Percentiles rank a stretch among this genome's conserved stretches.
Evolutionary conservation across 2,888 invertebrate genomes (phyloP).

Genomic region (Cyclophora albipunctata): DNA sequence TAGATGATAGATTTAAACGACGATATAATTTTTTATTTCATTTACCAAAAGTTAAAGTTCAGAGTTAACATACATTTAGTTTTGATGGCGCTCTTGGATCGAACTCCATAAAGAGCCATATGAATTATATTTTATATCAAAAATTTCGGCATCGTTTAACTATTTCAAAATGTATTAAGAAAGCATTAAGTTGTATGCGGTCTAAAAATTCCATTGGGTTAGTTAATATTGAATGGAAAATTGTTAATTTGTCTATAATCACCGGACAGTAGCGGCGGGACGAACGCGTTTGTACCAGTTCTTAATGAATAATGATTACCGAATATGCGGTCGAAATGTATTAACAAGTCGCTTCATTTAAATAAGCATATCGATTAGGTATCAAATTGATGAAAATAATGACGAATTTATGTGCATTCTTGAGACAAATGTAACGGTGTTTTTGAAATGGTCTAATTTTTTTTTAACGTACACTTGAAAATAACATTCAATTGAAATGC

Average conservation of each 20-base stretch:
- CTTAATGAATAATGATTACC: not conserved
- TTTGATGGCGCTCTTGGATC: too few species aligned
- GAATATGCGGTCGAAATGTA: too few species aligned
- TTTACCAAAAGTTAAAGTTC: too few species aligned
- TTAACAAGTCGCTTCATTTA: too few species aligned
- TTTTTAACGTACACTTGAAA: too few species aligned
- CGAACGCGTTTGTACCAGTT: conserved; percentile 10
- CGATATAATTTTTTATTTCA: too few species aligned
- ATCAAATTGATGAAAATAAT: not conserved
- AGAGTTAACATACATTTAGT: too few species aligned
- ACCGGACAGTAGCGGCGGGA: conserved; percentile 8
- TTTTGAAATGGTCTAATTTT: too few species aligned
- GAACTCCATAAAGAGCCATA: not conserved
- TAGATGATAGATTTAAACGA: too few species aligned
- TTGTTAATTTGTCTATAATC: conserved; percentile 39
- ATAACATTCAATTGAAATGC: too few species aligned
- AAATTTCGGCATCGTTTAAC: too few species aligned
- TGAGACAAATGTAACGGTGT: not conserved
- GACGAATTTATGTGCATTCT: conserved; percentile 1
- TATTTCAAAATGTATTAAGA: conserved; percentile 19
- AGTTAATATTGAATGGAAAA: conserved; percentile 38
- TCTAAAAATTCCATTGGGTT: conserved; percentile 27
- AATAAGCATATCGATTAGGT: too few species aligned
- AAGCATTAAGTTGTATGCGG: conserved; percentile 9
- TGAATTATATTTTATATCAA: conserved; percentile 2